Evolutionary conservation across 2,888 invertebrate genomes (phyloP), one percentile per base, ranked within the genome.

Genomic region (Craniophora ligustri): DNA sequence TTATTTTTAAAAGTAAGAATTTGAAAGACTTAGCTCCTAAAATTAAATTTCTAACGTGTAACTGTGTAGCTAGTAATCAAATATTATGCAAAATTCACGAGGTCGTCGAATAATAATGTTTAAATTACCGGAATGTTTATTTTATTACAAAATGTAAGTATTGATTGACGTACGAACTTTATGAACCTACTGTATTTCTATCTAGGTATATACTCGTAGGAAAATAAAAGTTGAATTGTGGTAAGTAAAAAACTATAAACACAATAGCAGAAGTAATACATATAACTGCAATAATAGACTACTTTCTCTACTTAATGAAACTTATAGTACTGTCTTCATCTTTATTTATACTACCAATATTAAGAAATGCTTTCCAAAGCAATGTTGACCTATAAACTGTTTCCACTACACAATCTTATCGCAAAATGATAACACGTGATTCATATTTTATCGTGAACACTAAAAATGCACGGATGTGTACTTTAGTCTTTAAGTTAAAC

Each of bases 401-500:
- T 30, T n/a, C 35, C 41, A 19, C 46, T 15, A 39, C 35, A 38
- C 40, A 36, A 53, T 62, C 55, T 53, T 71, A 75, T 58, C 72
- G 38, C 11, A n/a, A 28, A 47, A 50, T 23, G 55, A 75, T 57
- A 67, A 71, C 30, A 30, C 18, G 11, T 19, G 26, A 44, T 53
- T 64, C 23, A 39, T 39, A 47, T 59, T 40, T 56, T 49, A 53
- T 30, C 49, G 15, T 32, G 36, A 30, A 2, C 21, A 49, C 19
- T 18, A 49, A 51, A 67, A 54, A 14, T 66, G 44, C 41, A 50
- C 32, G 21, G 31, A 30, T 23, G 35, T 59, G 51, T 57, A 56
- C 45, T 64, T 55, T 65, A 50, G n/a, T 49, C 62, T 58, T 31
- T 2, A 31, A 18, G 38, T 38, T 23, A 45, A 59, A 75, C 67